Percentiles rank a stretch among this genome's conserved stretches.
These are phyloP conservation scores for Chaetura pelagica DNA, from an alignment of 2,113 vertebrate species.

Conservation along the genomic window DNA sequence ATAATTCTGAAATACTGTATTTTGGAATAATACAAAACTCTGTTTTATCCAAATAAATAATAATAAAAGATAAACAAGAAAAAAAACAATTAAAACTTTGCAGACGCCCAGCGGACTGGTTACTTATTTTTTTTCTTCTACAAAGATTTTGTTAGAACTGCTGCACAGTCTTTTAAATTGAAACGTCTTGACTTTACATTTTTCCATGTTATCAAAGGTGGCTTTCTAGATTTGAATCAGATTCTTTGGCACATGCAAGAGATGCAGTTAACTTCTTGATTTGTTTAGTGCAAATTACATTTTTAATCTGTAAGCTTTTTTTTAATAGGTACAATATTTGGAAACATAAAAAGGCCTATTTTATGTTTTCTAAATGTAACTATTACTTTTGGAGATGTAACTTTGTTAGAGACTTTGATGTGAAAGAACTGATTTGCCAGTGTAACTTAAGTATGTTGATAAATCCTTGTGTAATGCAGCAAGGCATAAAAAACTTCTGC, in stretches of 20 bases:
- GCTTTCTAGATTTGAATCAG: background rate
- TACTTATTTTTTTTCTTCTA: background rate
- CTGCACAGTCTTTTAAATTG: background rate
- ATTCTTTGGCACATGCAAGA: background rate
- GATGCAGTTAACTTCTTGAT: background rate
- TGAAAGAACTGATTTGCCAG: background rate
- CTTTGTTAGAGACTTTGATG: background rate
- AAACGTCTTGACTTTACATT: background rate
- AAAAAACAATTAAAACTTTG: background rate
- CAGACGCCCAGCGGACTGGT: background rate
- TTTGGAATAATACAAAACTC: background rate
- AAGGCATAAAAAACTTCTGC: background rate
- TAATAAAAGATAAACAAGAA: background rate
- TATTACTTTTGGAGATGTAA: background rate
- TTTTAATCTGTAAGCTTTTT: background rate
- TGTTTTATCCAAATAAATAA: background rate
- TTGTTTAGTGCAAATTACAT: background rate
- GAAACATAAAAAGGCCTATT: background rate
- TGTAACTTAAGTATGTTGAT: background rate
- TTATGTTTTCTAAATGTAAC: background rate
- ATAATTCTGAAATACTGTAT: background rate
- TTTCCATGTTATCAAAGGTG: background rate
- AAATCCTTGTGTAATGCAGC: background rate
- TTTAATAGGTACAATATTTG: background rate
- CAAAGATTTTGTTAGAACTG: constrained; percentile 5